Base-by-base conservation (phyloP, 2,888 invertebrate species). In the Drosophila emarginata region DNA sequence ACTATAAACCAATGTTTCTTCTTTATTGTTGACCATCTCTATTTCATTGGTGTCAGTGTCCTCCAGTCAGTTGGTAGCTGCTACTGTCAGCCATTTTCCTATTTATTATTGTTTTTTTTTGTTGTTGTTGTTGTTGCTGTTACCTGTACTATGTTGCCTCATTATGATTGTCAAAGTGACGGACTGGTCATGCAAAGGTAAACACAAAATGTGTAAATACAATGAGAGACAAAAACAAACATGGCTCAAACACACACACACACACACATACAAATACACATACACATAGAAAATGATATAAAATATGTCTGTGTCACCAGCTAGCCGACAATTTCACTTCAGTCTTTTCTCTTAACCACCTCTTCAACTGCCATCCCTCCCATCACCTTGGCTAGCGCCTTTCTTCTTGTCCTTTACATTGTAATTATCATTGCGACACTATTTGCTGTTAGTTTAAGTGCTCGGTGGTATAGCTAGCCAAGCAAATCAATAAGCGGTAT, bases 341-440 rank as follows among this genome's bases (percentile, higher is more conserved):
- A 45, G 40, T 45, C 40, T 45, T 45, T 45, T 18, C 45, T 18
- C 52, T 52, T 52, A 23, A 52, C 26, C 23, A 26, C 52, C 52
- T 14, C 26, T 26, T 52, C 26, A 23, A 52, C 3, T 52, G 23
- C n/a, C 23, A n/a, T n/a, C 11, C 9, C 18, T 3, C 14, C 15
- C 14, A 28, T 21, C 1, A 1, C 45, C 1, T 2, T 39, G 32
- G 18, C 7, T n/a, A 11, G 18, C 21, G 12, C 11, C 45, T 14
- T 14, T 23, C 54, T 73, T 40, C 23, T 53, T 57, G 60, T 66
- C 71, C 67, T 53, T 66, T 59, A n/a, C 70, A 76, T 86, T 80
- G 88, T 86, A 88, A 83, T 83, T 83, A 83, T 83, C 82, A 80
- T 83, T 83, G 82, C 87, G 80, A 83, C 87, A 88, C 88, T 83